Base-by-base conservation (phyloP, 1,140 invertebrate genomes). In the Atta texana region DNA sequence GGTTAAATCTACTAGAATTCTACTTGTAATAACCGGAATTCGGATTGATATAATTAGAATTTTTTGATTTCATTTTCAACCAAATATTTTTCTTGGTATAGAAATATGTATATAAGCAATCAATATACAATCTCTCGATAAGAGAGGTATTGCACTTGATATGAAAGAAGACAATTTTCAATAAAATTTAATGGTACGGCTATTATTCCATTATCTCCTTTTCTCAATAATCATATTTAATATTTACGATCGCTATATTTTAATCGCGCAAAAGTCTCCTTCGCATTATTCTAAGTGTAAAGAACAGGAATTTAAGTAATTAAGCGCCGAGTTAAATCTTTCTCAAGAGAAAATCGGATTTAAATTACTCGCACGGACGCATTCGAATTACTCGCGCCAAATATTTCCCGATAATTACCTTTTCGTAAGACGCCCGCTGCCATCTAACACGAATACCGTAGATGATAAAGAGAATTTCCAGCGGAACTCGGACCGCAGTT, bases 331-430 rank as follows among this genome's bases (percentile, higher is more conserved):
- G 69, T 74, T 61, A 75, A 75, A 84, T 84, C 80, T 84, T 61
- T 7, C 55, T 44, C 80, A 55, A n/a, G 14, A 31, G 44, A 39
- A 74, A 84, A 84, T 84, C 69, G 69, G 80, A 75, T 84, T 84
- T 74, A 75, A 84, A 84, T 84, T 75, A 84, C 80, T 84, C 69
- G 80, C 80, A 51, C 80, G 80, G 80, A 61, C 80, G 80, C 80
- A 84, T 84, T 84, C 39, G 80, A 84, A 84, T 84, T 75, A 84
- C 80, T 75, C 69, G 80, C 80, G 34, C 69, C 80, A 61, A 84
- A 84, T 84, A 84, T 84, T 84, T 75, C 80, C 55, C 80, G 80
- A 74, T 84, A 84, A 84, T 84, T 84, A 84, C 80, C 80, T 84
- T 84, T 75, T 84, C 80, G 69, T 84, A 57, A 84, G 69, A 34